Conservation (phyloP, 1,140 invertebrate species). For the Lysiphlebus fabarum region DNA sequence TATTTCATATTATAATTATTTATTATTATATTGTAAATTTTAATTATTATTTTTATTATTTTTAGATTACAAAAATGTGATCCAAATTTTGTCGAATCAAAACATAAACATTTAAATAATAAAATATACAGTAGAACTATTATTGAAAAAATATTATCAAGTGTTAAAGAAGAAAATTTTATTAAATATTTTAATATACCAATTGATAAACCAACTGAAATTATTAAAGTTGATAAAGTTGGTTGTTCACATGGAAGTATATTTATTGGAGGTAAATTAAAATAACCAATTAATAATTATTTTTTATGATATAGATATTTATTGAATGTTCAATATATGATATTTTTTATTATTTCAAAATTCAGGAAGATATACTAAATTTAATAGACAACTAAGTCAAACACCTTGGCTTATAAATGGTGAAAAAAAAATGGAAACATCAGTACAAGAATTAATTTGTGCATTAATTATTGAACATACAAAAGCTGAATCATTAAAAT, state of each 20-base stretch:
- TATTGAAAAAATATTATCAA: slow-evolving; percentile 54
- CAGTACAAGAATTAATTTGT: slow-evolving; percentile 88
- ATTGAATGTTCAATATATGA: slow-evolving; percentile 17
- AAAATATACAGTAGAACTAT: slow-evolving; percentile 55
- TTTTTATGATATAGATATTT: too few relatives aligned
- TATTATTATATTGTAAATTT: background rate
- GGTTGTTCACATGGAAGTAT: slow-evolving; percentile 56
- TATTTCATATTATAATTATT: slow-evolving; percentile 1
- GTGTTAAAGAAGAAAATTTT: slow-evolving; percentile 52
- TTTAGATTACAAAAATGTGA: slow-evolving; percentile 16
- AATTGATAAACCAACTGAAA: slow-evolving; percentile 44
- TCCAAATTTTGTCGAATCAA: slow-evolving; percentile 30
- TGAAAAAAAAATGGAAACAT: slow-evolving; percentile 73
- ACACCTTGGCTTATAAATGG: slow-evolving; percentile 92
- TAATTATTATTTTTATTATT: slow-evolving; percentile 3
- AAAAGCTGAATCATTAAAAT: slow-evolving; percentile 60
- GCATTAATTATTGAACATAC: slow-evolving; percentile 58
- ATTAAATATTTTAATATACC: slow-evolving; percentile 50
- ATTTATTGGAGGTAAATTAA: slow-evolving; percentile 65
- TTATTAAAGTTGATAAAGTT: slow-evolving; percentile 49
- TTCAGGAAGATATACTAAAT: slow-evolving; percentile 75
- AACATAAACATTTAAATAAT: slow-evolving; percentile 44
- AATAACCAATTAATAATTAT: too few relatives aligned
- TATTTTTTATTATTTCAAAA: slow-evolving; percentile 51
- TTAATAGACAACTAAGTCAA: slow-evolving; percentile 81